A percentile compares a stretch with the other conserved stretches of the same genome.
Evolutionary conservation across 2,797 vertebrate genomes (phyloP).

Genomic region (Kryptolebias ocellatus): DNA sequence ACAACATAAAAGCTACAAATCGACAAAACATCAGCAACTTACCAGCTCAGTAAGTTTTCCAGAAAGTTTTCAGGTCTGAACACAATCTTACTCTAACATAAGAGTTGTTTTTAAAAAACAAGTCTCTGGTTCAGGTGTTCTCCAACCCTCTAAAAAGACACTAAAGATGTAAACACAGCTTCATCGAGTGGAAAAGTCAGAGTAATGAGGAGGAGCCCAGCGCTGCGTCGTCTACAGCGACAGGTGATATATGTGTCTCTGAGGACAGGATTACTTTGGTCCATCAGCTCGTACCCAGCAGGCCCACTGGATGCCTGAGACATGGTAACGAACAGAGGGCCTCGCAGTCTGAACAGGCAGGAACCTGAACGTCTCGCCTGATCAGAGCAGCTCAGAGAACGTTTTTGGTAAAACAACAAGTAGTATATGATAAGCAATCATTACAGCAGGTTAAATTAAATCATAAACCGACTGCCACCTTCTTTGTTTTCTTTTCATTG

Average conservation of each 20-base stretch:
- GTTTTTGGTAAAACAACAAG: constrained; percentile 28
- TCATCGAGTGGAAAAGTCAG: constrained; percentile 55
- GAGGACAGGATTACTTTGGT: constrained; percentile 58
- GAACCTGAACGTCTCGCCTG: constrained; percentile 2
- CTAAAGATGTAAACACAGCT: constrained; percentile 19
- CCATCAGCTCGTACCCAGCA: constrained; percentile 65
- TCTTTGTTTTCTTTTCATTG: neutral
- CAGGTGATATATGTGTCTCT: constrained; percentile 73
- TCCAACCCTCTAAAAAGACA: constrained; percentile 9
- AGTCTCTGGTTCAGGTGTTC: neutral
- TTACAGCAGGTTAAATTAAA: constrained; percentile 28
- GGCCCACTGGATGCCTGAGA: constrained; percentile 74
- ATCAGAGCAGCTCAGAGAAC: constrained; percentile 17
- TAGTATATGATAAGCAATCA: constrained; percentile 25
- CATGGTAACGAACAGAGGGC: constrained; percentile 74
- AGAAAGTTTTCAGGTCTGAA: neutral
- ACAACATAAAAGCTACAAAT: too few relatives aligned
- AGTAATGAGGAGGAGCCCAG: constrained; percentile 55
- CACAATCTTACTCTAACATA: neutral
- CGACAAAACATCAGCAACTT: constrained; percentile 29
- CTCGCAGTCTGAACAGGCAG: constrained; percentile 20
- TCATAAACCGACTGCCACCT: constrained; percentile 3
- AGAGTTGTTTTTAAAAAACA: constrained; percentile 14
- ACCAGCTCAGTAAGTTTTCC: constrained; percentile 24
- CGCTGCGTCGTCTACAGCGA: constrained; percentile 59